Evolutionary conservation across 2,888 invertebrate species (phyloP).

Genomic region (Mimumesa dahlbomi): DNA sequence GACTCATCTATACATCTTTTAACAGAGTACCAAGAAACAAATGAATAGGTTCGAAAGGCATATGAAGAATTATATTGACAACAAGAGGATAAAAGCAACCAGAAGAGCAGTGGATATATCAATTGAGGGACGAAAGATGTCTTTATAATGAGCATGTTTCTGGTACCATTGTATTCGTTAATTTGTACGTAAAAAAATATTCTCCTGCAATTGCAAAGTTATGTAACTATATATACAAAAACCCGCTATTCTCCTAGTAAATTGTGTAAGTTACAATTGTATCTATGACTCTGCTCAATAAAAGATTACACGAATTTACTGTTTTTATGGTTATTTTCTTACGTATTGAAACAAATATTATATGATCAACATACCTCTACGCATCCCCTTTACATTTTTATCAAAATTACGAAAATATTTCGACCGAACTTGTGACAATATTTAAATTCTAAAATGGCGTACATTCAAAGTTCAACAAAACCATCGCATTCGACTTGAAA

Average conservation of each 20-base stretch:
- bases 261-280: constrained; percentile 9
- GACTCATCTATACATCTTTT: constrained; percentile 37
- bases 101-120: constrained; percentile 96
- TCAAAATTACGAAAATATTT: no score
- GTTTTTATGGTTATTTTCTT: no score
- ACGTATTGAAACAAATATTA: no score
- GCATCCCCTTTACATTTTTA: no score
- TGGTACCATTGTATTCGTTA: not conserved
- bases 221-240: constrained; percentile 10
- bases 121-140: constrained; percentile 98
- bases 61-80: constrained; percentile 94
- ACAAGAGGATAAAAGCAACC: constrained; percentile 89
- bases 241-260: constrained; percentile 2
- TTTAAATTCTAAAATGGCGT: no score
- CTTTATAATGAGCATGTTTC: constrained; percentile 83
- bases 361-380: no score
- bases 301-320: constrained; percentile 29
- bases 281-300: constrained; percentile 36
- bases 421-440: no score
- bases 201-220: constrained; percentile 1
- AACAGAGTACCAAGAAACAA: constrained; percentile 89
- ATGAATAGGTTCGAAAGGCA: constrained; percentile 95
- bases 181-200: not conserved
- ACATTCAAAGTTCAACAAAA: no score
- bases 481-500: no score